phyloP scores from a whole-genome alignment of 1,140 invertebrate genomes.

The Platyura marginata region DNA sequence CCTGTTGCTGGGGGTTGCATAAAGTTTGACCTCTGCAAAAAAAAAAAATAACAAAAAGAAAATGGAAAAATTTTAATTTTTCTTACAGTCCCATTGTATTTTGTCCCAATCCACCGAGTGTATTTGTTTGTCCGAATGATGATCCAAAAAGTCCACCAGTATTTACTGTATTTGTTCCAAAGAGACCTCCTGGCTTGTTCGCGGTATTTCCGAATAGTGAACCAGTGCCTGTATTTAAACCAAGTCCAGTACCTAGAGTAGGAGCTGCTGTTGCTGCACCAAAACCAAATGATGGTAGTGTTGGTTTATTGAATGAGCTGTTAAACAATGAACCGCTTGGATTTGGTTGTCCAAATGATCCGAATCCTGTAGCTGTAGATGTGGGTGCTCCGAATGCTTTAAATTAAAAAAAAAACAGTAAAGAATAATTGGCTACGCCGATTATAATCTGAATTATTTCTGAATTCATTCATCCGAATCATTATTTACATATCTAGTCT shows the following conservation, averaged over 20 bases:
- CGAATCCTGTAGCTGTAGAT: conserved; percentile 1
- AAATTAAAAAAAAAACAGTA: no score
- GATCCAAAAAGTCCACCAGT: conserved; percentile 24
- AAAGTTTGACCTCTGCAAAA: background rate
- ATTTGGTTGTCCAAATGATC: conserved; percentile 14
- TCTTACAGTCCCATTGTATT: conserved; percentile 1
- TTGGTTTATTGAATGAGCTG: conserved; percentile 28
- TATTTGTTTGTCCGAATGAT: conserved; percentile 5
- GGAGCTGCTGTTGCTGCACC: conserved; percentile 16
- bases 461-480: no score
- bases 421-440: no score
- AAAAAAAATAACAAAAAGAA: background rate
- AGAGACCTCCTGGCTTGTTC: conserved; percentile 33
- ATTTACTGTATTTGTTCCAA: conserved; percentile 22
- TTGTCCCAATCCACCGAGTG: conserved; percentile 2
- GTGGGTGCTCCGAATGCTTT: conserved; percentile 8
- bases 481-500: no score
- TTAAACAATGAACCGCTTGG: conserved; percentile 30
- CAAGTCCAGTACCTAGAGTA: conserved; percentile 17
- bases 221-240: conserved; percentile 24
- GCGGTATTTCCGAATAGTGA: conserved; percentile 26
- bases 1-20: conserved; percentile 18
- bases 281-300: conserved; percentile 23
- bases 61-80: background rate
- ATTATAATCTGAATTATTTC: no score